Evolutionary conservation across 2,888 invertebrate species (phyloP).

Genomic region (Lacanobia oleracea): DNA sequence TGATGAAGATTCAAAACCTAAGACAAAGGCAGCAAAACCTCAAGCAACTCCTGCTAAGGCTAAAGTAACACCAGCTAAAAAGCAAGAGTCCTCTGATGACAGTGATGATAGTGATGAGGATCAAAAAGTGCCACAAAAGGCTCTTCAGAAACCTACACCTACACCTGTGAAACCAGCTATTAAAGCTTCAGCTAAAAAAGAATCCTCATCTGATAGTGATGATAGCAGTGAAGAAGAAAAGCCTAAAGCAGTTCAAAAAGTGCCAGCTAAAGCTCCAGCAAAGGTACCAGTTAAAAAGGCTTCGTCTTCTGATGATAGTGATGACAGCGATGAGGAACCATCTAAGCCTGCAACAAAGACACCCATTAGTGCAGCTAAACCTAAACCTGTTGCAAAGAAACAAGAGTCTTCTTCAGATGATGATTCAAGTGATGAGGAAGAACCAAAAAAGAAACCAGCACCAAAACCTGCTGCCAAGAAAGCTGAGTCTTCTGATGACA

Average conservation of each 20-base stretch:
- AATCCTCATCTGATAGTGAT: conserved; percentile 74
- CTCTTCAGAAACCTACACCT: conserved; percentile 60
- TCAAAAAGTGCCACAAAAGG: conserved; percentile 61
- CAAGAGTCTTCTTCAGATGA: conserved; percentile 67
- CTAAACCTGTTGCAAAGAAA: conserved; percentile 59
- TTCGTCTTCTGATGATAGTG: conserved; percentile 81
- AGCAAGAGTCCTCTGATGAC: conserved; percentile 77
- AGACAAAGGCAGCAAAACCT: conserved; percentile 48
- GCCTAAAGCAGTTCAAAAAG: conserved; percentile 62
- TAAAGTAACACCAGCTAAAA: conserved; percentile 55
- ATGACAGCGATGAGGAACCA: conserved; percentile 81
- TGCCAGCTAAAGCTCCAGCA: conserved; percentile 60
- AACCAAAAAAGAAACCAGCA: conserved; percentile 66
- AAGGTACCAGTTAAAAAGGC: conserved; percentile 67
- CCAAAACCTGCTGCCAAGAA: conserved; percentile 72
- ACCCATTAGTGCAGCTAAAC: conserved; percentile 62
- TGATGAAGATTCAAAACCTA: conserved; percentile 67
- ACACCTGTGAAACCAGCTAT: conserved; percentile 69
- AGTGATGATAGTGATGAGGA: conserved; percentile 77
- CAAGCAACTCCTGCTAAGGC: conserved; percentile 61
- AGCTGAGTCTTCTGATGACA: conserved; percentile 73
- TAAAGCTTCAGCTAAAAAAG: conserved; percentile 65
- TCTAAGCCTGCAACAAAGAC: conserved; percentile 69
- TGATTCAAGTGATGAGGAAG: conserved; percentile 72
- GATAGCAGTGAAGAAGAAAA: conserved; percentile 80